phyloP scores from a whole-genome alignment of 2,888 invertebrate genomes.

The Lysandra coridon region DNA sequence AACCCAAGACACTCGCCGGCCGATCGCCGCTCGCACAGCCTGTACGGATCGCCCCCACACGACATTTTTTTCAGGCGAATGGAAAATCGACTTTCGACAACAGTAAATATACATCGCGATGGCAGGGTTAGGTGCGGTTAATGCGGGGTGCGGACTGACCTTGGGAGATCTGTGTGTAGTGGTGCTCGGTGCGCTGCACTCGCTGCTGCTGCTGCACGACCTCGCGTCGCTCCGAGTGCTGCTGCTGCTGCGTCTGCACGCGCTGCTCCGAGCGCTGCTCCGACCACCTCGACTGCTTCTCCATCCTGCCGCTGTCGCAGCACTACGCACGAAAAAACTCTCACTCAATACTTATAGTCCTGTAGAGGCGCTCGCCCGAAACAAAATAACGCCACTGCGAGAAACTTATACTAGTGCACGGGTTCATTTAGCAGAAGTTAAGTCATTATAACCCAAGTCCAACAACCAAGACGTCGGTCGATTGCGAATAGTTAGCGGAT shows the following conservation, averaged over 20 bases:
- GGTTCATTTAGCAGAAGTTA: slow-evolving; percentile 86
- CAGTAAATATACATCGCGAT: slow-evolving; percentile 37
- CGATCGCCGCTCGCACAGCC: slow-evolving; percentile 46
- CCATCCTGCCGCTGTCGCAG: slow-evolving; percentile 83
- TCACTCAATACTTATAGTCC: slow-evolving; percentile 70
- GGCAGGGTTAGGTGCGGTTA: slow-evolving; percentile 36
- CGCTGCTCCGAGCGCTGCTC: slow-evolving; percentile 69
- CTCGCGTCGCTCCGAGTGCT: slow-evolving; percentile 61
- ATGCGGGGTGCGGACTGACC: slow-evolving; percentile 71
- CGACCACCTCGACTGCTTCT: slow-evolving; percentile 84
- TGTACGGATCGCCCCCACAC: slow-evolving; percentile 41
- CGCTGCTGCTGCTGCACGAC: slow-evolving; percentile 70
- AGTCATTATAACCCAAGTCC: slow-evolving; percentile 88
- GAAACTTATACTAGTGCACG: slow-evolving; percentile 77
- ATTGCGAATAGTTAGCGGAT: slow-evolving; percentile 95
- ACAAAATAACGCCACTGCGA: slow-evolving; percentile 72
- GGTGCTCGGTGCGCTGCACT: slow-evolving; percentile 84
- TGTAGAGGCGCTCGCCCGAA: slow-evolving; percentile 65
- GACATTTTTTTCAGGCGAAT: slow-evolving; percentile 34
- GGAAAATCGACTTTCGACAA: not conserved
- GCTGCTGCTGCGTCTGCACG: slow-evolving; percentile 68
- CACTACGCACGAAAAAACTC: slow-evolving; percentile 74
- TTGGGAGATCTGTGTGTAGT: slow-evolving; percentile 88
- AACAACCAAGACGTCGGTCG: slow-evolving; percentile 95
- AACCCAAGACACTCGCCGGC: slow-evolving; percentile 59